phyloP scores from a whole-genome alignment of 2,888 invertebrate species.

The Drosophila parthenogenetica region DNA sequence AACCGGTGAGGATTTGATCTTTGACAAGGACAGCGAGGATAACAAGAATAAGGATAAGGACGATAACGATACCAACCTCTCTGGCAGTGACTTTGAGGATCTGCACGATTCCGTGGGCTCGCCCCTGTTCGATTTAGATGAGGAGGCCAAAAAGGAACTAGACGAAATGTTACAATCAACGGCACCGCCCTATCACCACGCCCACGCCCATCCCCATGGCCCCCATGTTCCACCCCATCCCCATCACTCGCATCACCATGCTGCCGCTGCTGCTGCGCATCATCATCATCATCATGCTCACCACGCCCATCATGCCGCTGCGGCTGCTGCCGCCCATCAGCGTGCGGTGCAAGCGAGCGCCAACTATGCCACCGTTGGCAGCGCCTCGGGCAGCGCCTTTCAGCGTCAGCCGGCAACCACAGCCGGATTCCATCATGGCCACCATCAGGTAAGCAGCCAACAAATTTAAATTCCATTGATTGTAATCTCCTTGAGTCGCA shows the following conservation, averaged over 20 bases:
- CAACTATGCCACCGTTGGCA: conserved; percentile 80
- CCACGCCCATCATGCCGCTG: conserved; percentile 63
- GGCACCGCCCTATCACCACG: conserved; percentile 81
- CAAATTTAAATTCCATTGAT: conserved; percentile 23
- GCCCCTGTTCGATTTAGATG: conserved; percentile 84
- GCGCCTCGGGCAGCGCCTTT: conserved; percentile 82
- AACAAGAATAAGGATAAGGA: conserved; percentile 27
- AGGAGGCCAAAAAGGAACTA: conserved; percentile 84
- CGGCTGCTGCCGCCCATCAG: conserved; percentile 63
- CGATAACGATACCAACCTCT: conserved; percentile 42
- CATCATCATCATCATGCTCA: conserved; percentile 72
- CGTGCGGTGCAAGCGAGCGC: conserved; percentile 71
- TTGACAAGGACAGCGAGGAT: conserved; percentile 20
- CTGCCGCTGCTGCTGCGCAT: conserved; percentile 54
- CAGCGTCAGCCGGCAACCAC: conserved; percentile 78
- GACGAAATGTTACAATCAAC: conserved; percentile 85
- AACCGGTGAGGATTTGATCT: conserved; percentile 61
- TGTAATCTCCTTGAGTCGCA: conserved; percentile 41
- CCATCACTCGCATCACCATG: conserved; percentile 68
- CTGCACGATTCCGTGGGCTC: conserved; percentile 81
- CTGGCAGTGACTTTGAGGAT: conserved; percentile 71
- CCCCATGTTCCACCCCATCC: conserved; percentile 41
- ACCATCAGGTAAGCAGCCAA: conserved; percentile 78
- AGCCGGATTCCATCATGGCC: conserved; percentile 82
- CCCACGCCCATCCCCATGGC: conserved; percentile 52